Evolutionary conservation across 2,888 invertebrate species (phyloP).

Genomic region (Cryptophagus acutangulus): DNA sequence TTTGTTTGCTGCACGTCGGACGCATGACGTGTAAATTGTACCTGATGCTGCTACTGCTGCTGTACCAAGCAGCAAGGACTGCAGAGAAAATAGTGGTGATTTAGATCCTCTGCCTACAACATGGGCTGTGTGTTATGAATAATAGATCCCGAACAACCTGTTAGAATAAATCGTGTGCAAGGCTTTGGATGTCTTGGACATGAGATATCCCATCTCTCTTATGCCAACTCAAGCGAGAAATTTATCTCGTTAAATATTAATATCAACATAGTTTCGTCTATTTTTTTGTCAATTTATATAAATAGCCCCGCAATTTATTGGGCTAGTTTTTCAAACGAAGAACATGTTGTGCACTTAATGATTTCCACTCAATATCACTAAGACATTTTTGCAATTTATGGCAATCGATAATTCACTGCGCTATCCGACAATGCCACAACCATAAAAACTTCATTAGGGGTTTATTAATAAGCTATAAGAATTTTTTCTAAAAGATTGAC

Average conservation of each 20-base stretch:
- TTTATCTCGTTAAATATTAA: slow-evolving; percentile 16
- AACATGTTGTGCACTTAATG: too few relatives aligned
- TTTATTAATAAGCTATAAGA: too few relatives aligned
- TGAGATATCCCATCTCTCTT: slow-evolving; percentile 6
- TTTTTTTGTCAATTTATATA: too few relatives aligned
- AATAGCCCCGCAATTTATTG: too few relatives aligned
- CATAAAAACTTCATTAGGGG: too few relatives aligned
- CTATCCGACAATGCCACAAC: too few relatives aligned
- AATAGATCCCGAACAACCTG: slow-evolving; percentile 27
- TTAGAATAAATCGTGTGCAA: slow-evolving; percentile 24
- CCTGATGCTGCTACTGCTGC: not conserved
- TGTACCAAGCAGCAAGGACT: not conserved
- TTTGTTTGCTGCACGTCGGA: slow-evolving; percentile 2
- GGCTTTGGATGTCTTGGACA: slow-evolving; percentile 11
- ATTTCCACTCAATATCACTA: too few relatives aligned
- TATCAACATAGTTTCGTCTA: too few relatives aligned
- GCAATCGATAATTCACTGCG: too few relatives aligned
- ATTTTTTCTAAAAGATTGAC: too few relatives aligned
- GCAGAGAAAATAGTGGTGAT: slow-evolving; percentile 17
- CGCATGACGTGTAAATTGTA: not conserved
- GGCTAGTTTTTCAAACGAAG: too few relatives aligned
- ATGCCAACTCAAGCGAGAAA: not conserved
- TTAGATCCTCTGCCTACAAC: slow-evolving; percentile 18
- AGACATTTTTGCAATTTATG: too few relatives aligned
- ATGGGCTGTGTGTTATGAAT: slow-evolving; percentile 23